Percentiles rank a stretch among this genome's conserved stretches.
Conservation (phyloP, 1,140 invertebrate species). For the Ceratina japonica region DNA sequence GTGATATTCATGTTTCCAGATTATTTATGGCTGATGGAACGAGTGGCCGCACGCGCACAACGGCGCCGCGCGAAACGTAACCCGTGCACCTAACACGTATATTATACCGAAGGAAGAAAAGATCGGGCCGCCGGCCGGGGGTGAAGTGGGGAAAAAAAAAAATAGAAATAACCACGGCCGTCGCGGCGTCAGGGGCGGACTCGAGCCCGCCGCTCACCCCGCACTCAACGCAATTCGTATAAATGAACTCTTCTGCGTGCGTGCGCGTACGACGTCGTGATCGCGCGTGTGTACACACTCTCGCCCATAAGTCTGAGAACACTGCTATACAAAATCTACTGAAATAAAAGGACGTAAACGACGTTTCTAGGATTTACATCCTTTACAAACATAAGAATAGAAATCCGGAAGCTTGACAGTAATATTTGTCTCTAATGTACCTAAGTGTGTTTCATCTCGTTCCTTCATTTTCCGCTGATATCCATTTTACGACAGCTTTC, state of each 20-base stretch:
- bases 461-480: too few relatives aligned
- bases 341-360: too few relatives aligned
- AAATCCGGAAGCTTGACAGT: too few relatives aligned
- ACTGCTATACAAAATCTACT: too few relatives aligned
- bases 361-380: too few relatives aligned
- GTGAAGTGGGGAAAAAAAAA: slow-evolving; percentile 41
- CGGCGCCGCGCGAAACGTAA: slow-evolving; percentile 57
- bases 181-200: slow-evolving; percentile 34
- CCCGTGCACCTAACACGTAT: slow-evolving; percentile 63
- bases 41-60: slow-evolving; percentile 64
- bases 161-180: slow-evolving; percentile 38
- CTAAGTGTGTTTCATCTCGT: too few relatives aligned
- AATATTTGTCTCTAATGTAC: too few relatives aligned
- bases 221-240: slow-evolving; percentile 23
- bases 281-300: background rate
- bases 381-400: too few relatives aligned
- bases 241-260: slow-evolving; percentile 18
- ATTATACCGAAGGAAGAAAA: slow-evolving; percentile 55
- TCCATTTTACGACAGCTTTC: too few relatives aligned
- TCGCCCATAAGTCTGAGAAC: too few relatives aligned
- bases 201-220: slow-evolving; percentile 3
- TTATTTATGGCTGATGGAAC: slow-evolving; percentile 67
- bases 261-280: background rate
- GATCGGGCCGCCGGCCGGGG: slow-evolving; percentile 12
- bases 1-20: slow-evolving; percentile 70